Percentiles rank a stretch among this genome's conserved stretches.
Conservation (phyloP, 2,888 invertebrate species). For the Galerucella calmariensis region DNA sequence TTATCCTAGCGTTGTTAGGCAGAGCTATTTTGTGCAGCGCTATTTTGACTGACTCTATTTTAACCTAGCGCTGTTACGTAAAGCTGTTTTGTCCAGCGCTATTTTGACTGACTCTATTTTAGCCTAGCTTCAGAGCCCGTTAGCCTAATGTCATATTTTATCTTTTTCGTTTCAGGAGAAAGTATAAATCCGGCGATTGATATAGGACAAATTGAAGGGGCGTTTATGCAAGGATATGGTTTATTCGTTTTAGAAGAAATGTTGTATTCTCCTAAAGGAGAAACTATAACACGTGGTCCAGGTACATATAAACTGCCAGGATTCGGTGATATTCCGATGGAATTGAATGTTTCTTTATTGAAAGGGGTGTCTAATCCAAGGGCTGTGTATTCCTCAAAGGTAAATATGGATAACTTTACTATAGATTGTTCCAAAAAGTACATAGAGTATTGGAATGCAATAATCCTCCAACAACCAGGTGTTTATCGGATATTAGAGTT, state of each 20-base stretch:
- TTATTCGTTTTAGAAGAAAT: constrained; percentile 91
- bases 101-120: background rate
- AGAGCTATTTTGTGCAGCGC: too few relatives aligned
- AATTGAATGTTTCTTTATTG: constrained; percentile 92
- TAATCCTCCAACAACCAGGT: too few relatives aligned
- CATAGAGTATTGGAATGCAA: too few relatives aligned
- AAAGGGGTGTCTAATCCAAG: constrained; percentile 91
- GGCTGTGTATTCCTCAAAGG: constrained; percentile 96
- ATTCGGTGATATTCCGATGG: constrained; percentile 89
- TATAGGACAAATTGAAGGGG: constrained; percentile 96
- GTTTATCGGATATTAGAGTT: too few relatives aligned
- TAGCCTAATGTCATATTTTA: background rate
- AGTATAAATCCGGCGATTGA: constrained; percentile 97
- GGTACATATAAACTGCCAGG: constrained; percentile 95
- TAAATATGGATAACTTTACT: constrained; percentile 57
- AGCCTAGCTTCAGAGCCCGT: too few relatives aligned
- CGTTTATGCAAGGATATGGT: constrained; percentile 94
- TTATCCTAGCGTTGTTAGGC: too few relatives aligned
- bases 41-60: background rate
- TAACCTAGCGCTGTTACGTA: too few relatives aligned
- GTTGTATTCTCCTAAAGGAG: constrained; percentile 86
- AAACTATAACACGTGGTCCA: constrained; percentile 86
- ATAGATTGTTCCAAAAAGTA: too few relatives aligned
- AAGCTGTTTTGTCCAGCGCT: too few relatives aligned
- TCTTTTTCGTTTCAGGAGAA: constrained; percentile 67